Evolutionary conservation across 2,888 invertebrate genomes (phyloP).

Genomic region (Hydriomena furcata): DNA sequence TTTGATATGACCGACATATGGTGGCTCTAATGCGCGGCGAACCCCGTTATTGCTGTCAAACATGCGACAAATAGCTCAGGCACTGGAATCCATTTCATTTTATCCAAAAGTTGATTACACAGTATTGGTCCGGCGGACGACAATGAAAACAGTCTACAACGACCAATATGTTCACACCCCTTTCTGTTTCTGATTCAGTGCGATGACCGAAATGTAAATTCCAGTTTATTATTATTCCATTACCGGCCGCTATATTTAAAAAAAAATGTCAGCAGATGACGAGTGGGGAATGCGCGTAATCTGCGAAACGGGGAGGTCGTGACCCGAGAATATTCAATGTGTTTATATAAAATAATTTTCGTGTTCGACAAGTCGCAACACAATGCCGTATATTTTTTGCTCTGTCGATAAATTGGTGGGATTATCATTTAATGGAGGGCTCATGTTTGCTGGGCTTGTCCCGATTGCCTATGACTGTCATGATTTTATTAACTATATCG

Average conservation of each 20-base stretch:
- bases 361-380: slow-evolving; percentile 80
- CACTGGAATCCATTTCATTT: slow-evolving; percentile 72
- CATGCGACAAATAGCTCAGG: slow-evolving; percentile 81
- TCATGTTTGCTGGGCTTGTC: slow-evolving; percentile 79
- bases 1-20: slow-evolving; percentile 84
- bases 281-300: slow-evolving; percentile 67
- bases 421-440: slow-evolving; percentile 84
- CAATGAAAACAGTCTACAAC: slow-evolving; percentile 77
- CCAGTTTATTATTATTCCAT: slow-evolving; percentile 84
- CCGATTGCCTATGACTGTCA: slow-evolving; percentile 78
- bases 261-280: slow-evolving; percentile 82
- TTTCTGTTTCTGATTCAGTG: slow-evolving; percentile 76
- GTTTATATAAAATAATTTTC: slow-evolving; percentile 84
- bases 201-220: slow-evolving; percentile 83
- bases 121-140: slow-evolving; percentile 76
- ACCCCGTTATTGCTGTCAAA: slow-evolving; percentile 83
- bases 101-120: slow-evolving; percentile 78
- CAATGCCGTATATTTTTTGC: slow-evolving; percentile 80
- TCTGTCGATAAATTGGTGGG: slow-evolving; percentile 79
- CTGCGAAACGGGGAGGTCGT: slow-evolving; percentile 64
- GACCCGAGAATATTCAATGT: slow-evolving; percentile 78
- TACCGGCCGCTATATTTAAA: slow-evolving; percentile 79
- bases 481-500: slow-evolving; percentile 80
- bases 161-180: slow-evolving; percentile 81
- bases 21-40: slow-evolving; percentile 75